phyloP scores from a whole-genome alignment of 2,797 vertebrate species.

The Triplophysa bombifrons region DNA sequence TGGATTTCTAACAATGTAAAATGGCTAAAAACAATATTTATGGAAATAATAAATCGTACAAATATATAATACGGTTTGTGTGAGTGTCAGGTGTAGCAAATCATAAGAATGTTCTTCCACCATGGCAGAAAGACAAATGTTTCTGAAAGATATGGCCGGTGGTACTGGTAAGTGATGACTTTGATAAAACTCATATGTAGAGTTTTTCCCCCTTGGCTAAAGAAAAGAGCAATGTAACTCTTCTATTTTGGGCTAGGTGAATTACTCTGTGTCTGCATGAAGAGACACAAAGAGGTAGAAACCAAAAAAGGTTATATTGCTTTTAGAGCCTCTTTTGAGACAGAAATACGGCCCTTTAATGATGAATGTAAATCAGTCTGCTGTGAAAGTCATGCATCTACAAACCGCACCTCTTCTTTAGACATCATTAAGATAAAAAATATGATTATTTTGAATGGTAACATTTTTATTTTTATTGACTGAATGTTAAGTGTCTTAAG shows the following conservation, averaged over 20 bases:
- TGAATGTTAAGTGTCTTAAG: not conserved
- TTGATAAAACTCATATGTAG: constrained; percentile 59
- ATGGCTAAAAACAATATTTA: not conserved
- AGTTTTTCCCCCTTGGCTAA: constrained; percentile 1
- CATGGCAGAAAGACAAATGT: constrained; percentile 35
- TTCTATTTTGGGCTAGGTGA: constrained; percentile 5
- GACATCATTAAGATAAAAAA: constrained; percentile 29
- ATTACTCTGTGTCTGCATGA: constrained; percentile 20
- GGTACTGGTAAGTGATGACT: constrained; percentile 43
- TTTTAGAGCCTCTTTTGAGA: constrained; percentile 35
- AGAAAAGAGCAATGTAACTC: not conserved
- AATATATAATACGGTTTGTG: not conserved
- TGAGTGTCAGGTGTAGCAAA: not conserved
- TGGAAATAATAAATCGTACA: not conserved
- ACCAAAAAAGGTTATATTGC: constrained; percentile 1
- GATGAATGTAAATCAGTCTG: constrained; percentile 34
- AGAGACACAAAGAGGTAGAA: not conserved
- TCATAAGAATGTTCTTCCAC: not conserved
- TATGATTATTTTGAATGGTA: too few relatives aligned
- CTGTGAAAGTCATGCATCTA: constrained; percentile 34
- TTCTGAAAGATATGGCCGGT: constrained; percentile 64
- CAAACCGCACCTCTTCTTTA: constrained; percentile 3
- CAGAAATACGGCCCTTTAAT: constrained; percentile 32
- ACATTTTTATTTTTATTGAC: not conserved
- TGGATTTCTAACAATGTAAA: not conserved